Evolutionary conservation across 2,797 vertebrate species (phyloP).

Genomic region (Natrix natrix): DNA sequence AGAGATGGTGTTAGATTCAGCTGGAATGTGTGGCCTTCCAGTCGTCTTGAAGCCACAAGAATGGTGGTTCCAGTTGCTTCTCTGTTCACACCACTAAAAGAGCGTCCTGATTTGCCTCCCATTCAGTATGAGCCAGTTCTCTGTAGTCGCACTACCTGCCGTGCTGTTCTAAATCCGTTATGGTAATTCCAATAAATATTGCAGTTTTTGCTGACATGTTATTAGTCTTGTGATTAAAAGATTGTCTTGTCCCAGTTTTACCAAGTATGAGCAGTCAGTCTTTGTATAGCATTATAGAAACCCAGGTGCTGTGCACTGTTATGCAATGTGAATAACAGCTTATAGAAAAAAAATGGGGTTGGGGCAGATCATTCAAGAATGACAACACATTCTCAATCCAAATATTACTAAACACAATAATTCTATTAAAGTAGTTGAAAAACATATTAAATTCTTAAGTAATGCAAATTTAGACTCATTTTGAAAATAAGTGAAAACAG

Average conservation of each 20-base stretch:
- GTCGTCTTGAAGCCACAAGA: constrained; percentile 91
- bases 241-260: constrained; percentile 4
- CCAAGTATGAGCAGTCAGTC: background rate
- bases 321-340: background rate
- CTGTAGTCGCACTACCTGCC: constrained; percentile 92
- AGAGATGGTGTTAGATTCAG: constrained; percentile 94
- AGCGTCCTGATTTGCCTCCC: constrained; percentile 89
- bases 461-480: background rate
- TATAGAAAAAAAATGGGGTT: background rate
- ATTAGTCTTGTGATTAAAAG: constrained; percentile 7
- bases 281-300: background rate
- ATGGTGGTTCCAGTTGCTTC: constrained; percentile 94
- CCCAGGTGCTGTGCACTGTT: background rate
- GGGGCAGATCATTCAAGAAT: background rate
- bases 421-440: background rate
- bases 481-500: background rate
- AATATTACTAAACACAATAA: background rate
- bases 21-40: constrained; percentile 99
- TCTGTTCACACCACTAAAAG: constrained; percentile 89
- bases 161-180: constrained; percentile 93
- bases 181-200: constrained; percentile 74
- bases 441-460: background rate
- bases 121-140: constrained; percentile 96
- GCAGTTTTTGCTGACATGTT: background rate
- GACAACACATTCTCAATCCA: background rate